Conservation (phyloP, 2,113 vertebrate species). For the Callospermophilus lateralis region DNA sequence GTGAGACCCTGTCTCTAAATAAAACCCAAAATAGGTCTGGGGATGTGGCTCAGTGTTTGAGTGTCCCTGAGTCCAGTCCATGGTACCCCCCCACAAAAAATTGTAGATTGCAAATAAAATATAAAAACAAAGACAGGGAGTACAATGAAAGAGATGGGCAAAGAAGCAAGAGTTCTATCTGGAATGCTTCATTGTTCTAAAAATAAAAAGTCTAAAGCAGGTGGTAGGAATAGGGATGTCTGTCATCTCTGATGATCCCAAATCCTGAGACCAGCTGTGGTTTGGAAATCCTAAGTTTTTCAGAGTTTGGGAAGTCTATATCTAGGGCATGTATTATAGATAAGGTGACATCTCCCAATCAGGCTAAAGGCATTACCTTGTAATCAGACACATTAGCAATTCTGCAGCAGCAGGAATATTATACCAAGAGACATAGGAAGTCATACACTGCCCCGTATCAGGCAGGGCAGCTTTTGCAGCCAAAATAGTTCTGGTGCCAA, state of each 20-base stretch:
- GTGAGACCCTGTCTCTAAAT: too few species aligned
- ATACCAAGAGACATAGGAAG: not conserved
- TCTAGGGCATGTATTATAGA: not conserved
- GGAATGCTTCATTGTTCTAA: not conserved
- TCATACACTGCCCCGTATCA: not conserved
- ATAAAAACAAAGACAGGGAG: not conserved
- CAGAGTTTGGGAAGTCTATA: conserved; percentile 39
- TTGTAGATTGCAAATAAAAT: not conserved
- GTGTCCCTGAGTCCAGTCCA: too few species aligned
- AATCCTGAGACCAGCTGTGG: not conserved
- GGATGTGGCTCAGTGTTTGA: too few species aligned
- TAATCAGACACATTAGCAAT: not conserved
- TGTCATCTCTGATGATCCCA: not conserved
- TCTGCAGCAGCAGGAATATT: not conserved
- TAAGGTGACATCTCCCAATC: not conserved
- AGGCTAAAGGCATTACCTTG: not conserved
- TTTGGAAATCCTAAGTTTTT: not conserved
- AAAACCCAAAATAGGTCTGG: too few species aligned
- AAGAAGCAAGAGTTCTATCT: not conserved
- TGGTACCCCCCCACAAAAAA: too few species aligned
- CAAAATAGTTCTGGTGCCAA: not conserved
- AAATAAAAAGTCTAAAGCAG: not conserved
- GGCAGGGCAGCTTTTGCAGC: not conserved
- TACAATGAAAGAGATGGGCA: not conserved
- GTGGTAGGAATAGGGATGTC: not conserved